Percentiles rank a stretch among this genome's conserved stretches.
phyloP scores from a whole-genome alignment of 2,888 invertebrate species.

The Cryptocephalus moraei region DNA sequence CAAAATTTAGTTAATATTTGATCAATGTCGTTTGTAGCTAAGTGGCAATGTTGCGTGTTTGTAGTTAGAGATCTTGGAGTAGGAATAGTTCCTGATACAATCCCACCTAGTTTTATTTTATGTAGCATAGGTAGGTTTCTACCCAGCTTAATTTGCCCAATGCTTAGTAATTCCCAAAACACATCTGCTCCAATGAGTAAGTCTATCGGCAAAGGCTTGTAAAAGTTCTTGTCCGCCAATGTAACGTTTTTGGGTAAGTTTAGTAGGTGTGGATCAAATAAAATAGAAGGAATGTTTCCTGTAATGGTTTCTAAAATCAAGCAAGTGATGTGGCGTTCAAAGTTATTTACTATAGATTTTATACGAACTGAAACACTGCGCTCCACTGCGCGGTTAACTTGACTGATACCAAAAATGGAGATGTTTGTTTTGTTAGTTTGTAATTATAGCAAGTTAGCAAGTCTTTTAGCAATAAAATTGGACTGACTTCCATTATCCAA shows the following conservation, averaged over 20 bases:
- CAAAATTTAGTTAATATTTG: background rate
- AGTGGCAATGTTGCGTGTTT: too few relatives aligned
- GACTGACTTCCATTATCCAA: background rate
- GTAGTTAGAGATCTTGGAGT: too few relatives aligned
- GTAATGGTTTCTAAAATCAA: background rate
- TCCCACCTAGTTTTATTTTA: conserved; percentile 2
- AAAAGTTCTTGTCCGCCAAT: conserved; percentile 3
- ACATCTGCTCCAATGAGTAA: background rate
- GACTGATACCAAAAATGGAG: background rate
- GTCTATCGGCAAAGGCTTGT: conserved; percentile 1
- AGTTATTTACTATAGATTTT: background rate
- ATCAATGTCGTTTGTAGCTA: too few relatives aligned
- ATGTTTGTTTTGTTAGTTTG: background rate
- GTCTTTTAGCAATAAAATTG: background rate
- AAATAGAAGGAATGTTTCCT: background rate
- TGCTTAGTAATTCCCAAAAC: conserved; percentile 1
- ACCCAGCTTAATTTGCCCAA: conserved; percentile 5
- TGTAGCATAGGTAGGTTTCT: conserved; percentile 3
- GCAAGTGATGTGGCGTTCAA: background rate
- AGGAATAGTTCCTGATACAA: background rate
- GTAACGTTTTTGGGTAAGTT: background rate
- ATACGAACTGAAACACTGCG: background rate
- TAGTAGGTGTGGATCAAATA: background rate
- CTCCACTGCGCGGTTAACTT: background rate
- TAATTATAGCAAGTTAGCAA: background rate